These are phyloP conservation scores for Ormyrus rosae DNA, from an alignment of 2,888 invertebrate species.

Conservation along the genomic window DNA sequence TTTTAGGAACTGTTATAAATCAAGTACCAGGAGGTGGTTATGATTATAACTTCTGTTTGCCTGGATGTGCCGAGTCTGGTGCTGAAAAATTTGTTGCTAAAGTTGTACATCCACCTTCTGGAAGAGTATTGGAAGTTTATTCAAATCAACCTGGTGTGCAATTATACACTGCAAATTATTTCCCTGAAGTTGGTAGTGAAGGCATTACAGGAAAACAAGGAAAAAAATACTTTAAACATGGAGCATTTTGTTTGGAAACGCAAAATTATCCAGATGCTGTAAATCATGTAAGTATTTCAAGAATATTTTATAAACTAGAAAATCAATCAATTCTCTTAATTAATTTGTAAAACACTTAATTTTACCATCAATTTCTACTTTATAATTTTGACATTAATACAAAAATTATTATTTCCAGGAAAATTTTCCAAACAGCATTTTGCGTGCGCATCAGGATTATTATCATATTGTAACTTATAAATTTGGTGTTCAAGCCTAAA, in stretches of 20 bases:
- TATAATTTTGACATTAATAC: conserved; percentile 15
- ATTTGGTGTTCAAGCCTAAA: conserved; percentile 78
- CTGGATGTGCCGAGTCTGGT: conserved; percentile 44
- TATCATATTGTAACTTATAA: conserved; percentile 85
- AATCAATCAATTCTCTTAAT: background rate
- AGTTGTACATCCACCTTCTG: conserved; percentile 82
- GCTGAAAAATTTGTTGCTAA: conserved; percentile 81
- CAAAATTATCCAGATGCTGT: conserved; percentile 95
- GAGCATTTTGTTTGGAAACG: conserved; percentile 92
- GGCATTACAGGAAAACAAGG: conserved; percentile 84
- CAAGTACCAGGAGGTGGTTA: conserved; percentile 85
- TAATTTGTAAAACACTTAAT: background rate
- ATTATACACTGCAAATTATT: conserved; percentile 89
- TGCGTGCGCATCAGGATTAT: conserved; percentile 85
- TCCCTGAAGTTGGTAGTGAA: conserved; percentile 79
- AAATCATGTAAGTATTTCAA: conserved; percentile 82
- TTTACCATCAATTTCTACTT: background rate
- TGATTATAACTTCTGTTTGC: conserved; percentile 89
- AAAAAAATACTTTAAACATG: conserved; percentile 84
- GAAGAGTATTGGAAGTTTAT: conserved; percentile 87
- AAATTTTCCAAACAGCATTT: conserved; percentile 85
- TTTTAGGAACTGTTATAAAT: conserved; percentile 82
- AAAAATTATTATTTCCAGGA: conserved; percentile 74
- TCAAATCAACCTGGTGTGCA: conserved; percentile 94
- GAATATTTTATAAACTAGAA: background rate